Conservation (phyloP, 2,113 vertebrate genomes). For the Diadophis punctatus region DNA sequence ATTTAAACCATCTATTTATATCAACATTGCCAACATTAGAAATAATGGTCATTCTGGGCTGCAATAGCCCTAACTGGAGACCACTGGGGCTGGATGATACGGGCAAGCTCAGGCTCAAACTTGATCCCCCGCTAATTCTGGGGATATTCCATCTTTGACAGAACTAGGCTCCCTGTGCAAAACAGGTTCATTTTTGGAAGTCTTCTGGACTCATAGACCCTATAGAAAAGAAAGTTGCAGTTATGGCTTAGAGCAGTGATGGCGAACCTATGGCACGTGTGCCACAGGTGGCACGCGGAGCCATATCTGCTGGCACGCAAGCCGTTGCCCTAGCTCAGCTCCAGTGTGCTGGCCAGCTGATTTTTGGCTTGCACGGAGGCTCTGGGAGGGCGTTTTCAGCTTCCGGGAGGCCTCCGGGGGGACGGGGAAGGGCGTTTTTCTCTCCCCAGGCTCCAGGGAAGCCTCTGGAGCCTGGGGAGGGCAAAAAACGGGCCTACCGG, state of each 20-base stretch:
- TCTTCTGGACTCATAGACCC: background rate
- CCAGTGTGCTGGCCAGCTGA: too few relatives aligned
- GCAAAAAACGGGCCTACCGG: too few relatives aligned
- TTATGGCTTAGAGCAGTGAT: background rate
- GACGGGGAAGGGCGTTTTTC: too few relatives aligned
- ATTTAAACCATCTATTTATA: background rate
- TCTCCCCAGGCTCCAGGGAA: too few relatives aligned
- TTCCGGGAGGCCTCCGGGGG: too few relatives aligned
- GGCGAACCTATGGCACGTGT: too few relatives aligned
- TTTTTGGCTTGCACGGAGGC: too few relatives aligned
- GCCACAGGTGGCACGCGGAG: too few relatives aligned
- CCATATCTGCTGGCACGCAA: too few relatives aligned
- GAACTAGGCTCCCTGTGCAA: background rate
- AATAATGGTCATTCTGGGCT: background rate
- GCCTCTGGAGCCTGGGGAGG: too few relatives aligned
- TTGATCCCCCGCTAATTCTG: background rate
- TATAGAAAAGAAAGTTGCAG: background rate
- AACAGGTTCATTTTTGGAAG: background rate
- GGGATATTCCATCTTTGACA: background rate
- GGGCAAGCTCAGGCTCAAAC: background rate
- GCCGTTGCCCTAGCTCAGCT: too few relatives aligned
- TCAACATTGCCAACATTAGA: background rate
- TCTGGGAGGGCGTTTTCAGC: too few relatives aligned
- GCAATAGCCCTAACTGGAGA: background rate
- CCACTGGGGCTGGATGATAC: background rate